phyloP scores from a whole-genome alignment of 1,140 invertebrate genomes.

The Archivesica marissinica region DNA sequence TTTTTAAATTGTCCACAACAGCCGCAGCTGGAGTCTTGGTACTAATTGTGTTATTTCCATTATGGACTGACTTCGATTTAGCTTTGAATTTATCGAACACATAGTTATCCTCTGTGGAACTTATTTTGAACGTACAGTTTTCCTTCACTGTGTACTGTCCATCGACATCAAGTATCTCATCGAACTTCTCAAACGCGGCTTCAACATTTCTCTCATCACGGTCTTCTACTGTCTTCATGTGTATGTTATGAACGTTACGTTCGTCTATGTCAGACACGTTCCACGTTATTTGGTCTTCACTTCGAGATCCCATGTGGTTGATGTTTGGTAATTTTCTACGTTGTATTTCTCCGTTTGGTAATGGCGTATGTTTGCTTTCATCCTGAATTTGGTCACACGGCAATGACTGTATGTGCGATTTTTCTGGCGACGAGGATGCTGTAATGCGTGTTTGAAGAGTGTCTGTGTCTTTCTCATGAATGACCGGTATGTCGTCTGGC shows the following conservation, averaged over 20 bases:
- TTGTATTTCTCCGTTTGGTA: background rate
- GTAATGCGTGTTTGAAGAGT: background rate
- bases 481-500: background rate
- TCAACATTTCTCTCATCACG: background rate
- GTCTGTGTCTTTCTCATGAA: background rate
- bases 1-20: background rate
- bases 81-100: constrained; percentile 39
- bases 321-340: background rate
- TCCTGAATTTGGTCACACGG: background rate
- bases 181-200: background rate
- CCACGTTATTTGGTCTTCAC: background rate
- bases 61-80: constrained; percentile 17
- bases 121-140: constrained; percentile 47
- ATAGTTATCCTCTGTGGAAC: constrained; percentile 59
- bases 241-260: background rate
- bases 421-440: background rate
- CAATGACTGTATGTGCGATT: background rate
- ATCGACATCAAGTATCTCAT: background rate
- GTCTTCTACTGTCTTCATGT: too few relatives aligned
- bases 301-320: background rate
- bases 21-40: background rate
- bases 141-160: background rate
- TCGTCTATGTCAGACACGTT: background rate
- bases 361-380: background rate
- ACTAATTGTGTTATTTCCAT: background rate